phyloP scores from a whole-genome alignment of 2,797 vertebrate species.

The Danio albolineatus region DNA sequence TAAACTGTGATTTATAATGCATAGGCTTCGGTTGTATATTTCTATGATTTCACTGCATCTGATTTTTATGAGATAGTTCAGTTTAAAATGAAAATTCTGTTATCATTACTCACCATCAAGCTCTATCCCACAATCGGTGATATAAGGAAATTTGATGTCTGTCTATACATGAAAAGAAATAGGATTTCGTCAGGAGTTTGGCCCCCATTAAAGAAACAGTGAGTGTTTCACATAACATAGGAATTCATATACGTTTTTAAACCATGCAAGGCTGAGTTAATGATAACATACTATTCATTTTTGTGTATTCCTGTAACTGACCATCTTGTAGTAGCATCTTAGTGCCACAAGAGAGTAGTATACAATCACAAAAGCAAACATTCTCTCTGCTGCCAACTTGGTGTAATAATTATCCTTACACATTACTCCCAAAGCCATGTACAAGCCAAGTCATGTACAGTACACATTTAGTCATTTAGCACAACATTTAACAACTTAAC shows the following conservation, averaged over 20 bases:
- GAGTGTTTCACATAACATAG: neutral
- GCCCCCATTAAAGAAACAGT: no score
- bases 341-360: conserved; percentile 52
- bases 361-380: conserved; percentile 21
- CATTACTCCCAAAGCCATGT: neutral
- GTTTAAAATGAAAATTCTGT: neutral
- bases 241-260: neutral
- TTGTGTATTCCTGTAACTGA: neutral
- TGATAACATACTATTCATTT: neutral
- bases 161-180: neutral
- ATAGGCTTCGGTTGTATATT: neutral
- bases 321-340: conserved; percentile 34
- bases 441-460: neutral
- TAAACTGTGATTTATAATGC: conserved; percentile 31
- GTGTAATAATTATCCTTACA: neutral
- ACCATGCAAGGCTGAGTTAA: neutral
- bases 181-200: neutral
- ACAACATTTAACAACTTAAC: conserved; percentile 21
- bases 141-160: neutral
- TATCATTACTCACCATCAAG: conserved; percentile 1
- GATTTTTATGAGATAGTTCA: neutral
- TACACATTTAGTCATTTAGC: neutral
- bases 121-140: neutral
- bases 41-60: neutral
- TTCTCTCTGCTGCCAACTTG: neutral